A percentile compares a stretch with the other conserved stretches of the same genome.
Conservation (phyloP, 2,888 invertebrate species). For the Drosophila picticornis region DNA sequence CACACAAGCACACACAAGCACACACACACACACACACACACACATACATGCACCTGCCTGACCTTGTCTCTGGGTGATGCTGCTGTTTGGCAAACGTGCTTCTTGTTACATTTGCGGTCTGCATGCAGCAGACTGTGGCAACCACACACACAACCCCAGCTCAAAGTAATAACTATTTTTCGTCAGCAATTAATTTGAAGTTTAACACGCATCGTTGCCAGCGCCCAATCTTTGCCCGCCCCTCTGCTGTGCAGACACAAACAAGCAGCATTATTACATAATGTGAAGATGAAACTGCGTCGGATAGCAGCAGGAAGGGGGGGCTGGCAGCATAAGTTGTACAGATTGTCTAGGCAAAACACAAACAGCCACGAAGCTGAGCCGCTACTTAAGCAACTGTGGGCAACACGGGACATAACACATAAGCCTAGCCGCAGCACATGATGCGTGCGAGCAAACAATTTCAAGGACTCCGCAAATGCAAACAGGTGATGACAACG, state of each 20-base stretch:
- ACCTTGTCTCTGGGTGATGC: slow-evolving; percentile 45
- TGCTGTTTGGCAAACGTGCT: slow-evolving; percentile 62
- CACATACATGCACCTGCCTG: slow-evolving; percentile 29
- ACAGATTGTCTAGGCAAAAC: slow-evolving; percentile 33
- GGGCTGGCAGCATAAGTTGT: slow-evolving; percentile 1
- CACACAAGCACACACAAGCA: slow-evolving; percentile 37
- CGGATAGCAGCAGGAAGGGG: slow-evolving; percentile 1
- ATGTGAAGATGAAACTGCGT: slow-evolving; percentile 33
- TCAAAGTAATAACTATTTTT: slow-evolving; percentile 63
- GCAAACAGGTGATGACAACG: slow-evolving; percentile 82
- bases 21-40: slow-evolving; percentile 40
- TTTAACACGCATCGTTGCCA: slow-evolving; percentile 67
- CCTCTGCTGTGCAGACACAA: slow-evolving; percentile 1
- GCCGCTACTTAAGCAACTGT: slow-evolving; percentile 53
- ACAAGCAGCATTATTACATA: slow-evolving; percentile 64
- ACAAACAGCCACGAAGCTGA: slow-evolving; percentile 21
- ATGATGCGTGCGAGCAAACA: slow-evolving; percentile 62
- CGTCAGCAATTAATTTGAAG: slow-evolving; percentile 79
- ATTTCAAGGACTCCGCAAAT: slow-evolving; percentile 81
- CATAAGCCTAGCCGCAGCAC: slow-evolving; percentile 52
- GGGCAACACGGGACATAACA: slow-evolving; percentile 31
- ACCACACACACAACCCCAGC: slow-evolving; percentile 10
- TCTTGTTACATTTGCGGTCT: slow-evolving; percentile 73
- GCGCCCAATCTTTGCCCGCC: background rate
- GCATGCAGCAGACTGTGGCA: slow-evolving; percentile 56